A percentile compares a stretch with the other conserved stretches of the same genome.
These are phyloP conservation scores for Chrysolina americana DNA, from an alignment of 2,888 invertebrate genomes.

Conservation along the genomic window DNA sequence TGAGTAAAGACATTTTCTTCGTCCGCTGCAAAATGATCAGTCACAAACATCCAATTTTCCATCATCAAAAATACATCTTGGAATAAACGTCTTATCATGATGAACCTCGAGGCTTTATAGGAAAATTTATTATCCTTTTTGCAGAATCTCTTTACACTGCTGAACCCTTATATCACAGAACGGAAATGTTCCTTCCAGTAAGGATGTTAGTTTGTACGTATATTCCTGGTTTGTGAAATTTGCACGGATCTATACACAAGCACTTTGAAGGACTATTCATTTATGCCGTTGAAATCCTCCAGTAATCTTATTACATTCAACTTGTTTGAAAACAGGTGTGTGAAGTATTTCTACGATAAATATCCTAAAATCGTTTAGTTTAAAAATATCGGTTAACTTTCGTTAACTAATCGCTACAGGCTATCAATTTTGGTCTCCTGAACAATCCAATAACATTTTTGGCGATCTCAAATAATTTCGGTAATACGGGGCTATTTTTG, in stretches of 20 bases:
- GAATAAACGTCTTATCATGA: constrained; percentile 44
- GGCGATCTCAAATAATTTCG: too few relatives aligned
- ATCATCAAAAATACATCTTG: constrained; percentile 38
- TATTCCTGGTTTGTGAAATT: constrained; percentile 9
- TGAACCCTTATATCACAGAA: constrained; percentile 52
- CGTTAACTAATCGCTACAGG: too few relatives aligned
- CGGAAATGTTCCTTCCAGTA: constrained; percentile 44
- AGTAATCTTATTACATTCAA: too few relatives aligned
- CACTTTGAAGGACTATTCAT: not conserved
- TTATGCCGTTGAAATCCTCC: too few relatives aligned
- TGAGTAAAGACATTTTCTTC: too few relatives aligned
- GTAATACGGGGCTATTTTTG: too few relatives aligned
- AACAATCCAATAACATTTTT: too few relatives aligned
- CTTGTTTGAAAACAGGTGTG: too few relatives aligned
- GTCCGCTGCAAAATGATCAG: not conserved
- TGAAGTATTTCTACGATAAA: too few relatives aligned
- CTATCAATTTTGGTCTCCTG: too few relatives aligned
- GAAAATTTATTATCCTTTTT: constrained; percentile 54
- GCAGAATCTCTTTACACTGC: constrained; percentile 50
- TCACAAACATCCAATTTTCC: constrained; percentile 31
- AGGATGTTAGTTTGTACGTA: constrained; percentile 24
- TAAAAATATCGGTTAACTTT: too few relatives aligned
- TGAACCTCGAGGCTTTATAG: constrained; percentile 40
- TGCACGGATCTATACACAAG: not conserved
- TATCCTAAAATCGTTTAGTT: too few relatives aligned